Base-by-base conservation (phyloP, 2,797 vertebrate genomes). In the Fratercula arctica region DNA sequence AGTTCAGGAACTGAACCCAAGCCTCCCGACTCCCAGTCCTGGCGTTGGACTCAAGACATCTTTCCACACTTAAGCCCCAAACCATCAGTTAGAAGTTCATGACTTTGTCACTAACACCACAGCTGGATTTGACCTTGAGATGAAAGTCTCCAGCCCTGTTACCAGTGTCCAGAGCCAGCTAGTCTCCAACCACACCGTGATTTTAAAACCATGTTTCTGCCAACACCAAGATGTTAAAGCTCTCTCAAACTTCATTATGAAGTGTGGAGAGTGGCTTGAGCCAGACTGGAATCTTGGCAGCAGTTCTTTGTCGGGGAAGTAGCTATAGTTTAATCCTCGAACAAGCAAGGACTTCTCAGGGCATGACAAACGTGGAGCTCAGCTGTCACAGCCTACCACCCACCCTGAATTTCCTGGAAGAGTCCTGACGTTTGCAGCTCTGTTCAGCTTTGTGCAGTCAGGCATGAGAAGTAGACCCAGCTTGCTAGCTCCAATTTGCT, bases 161-260 rank as follows among this genome's bases (percentile, higher is more conserved):
- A 92, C 91, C 94, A 94, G 70, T 82, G 85, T 74, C 90, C 48
- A 1, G 90, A 97, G 95, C 96, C 95, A 95, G 90, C 48, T 13
- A 84, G 85, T 76, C 94, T 97, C 95, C 93, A 96, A 86, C 89
- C 89, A 92, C 93, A 94, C 90, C 21, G 8, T 93, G 87, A 97
- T 97, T 96, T 95, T 91, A 91, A 94, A 94, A 94, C 79, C 57
- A 39, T 66, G 92, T 96, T 97, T 95, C 96, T 97, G 97, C 93
- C 96, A 97, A 96, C 93, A 95, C 94, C 93, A 97, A 94, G 96
- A 97, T 95, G 94, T 96, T 96, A 96, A 97, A 97, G 45, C 94
- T 97, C 96, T 96, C 91, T 97, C 89, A 92, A 95, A 96, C 96
- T 96, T 96, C 95, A 96, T 97, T 95, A 97, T 97, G 93, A 97